These are phyloP conservation scores for Hippocampus kuda DNA, from an alignment of 2,797 vertebrate species.

Conservation along the genomic window DNA sequence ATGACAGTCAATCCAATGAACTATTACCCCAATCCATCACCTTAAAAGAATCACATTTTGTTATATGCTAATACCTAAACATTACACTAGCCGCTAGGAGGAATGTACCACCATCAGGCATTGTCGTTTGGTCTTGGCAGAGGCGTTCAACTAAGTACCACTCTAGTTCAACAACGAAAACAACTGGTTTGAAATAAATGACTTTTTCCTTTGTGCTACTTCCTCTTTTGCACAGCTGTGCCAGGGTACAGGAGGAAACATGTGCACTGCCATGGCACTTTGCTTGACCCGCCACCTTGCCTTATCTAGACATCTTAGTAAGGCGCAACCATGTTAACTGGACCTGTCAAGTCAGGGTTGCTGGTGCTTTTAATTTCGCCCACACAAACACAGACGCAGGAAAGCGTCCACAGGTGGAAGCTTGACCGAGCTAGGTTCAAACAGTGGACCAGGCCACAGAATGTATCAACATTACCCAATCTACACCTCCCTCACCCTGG, in stretches of 20 bases:
- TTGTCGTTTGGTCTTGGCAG: not conserved
- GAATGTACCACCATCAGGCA: not conserved
- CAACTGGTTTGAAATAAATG: not conserved
- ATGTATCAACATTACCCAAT: conserved; percentile 36
- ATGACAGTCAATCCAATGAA: no score
- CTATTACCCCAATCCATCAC: no score
- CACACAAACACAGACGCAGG: conserved; percentile 41
- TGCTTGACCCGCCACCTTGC: conserved; percentile 17
- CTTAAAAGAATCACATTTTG: no score
- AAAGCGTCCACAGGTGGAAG: conserved; percentile 55
- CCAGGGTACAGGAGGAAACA: conserved; percentile 1
- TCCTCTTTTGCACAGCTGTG: conserved; percentile 42
- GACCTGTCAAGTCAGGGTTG: not conserved
- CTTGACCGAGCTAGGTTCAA: conserved; percentile 45
- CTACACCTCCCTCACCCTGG: conserved; percentile 15
- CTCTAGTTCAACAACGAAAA: not conserved
- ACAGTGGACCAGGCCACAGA: conserved; percentile 40
- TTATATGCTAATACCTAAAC: no score
- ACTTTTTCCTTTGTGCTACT: conserved; percentile 6
- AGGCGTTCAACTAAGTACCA: not conserved
- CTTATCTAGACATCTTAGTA: conserved; percentile 44
- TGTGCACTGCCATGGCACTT: conserved; percentile 6
- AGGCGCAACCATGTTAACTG: conserved; percentile 35
- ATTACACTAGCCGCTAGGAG: no score
- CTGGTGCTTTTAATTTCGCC: conserved; percentile 25